These are phyloP conservation scores for Phania funesta DNA, from an alignment of 2,888 invertebrate genomes.

Conservation along the genomic window DNA sequence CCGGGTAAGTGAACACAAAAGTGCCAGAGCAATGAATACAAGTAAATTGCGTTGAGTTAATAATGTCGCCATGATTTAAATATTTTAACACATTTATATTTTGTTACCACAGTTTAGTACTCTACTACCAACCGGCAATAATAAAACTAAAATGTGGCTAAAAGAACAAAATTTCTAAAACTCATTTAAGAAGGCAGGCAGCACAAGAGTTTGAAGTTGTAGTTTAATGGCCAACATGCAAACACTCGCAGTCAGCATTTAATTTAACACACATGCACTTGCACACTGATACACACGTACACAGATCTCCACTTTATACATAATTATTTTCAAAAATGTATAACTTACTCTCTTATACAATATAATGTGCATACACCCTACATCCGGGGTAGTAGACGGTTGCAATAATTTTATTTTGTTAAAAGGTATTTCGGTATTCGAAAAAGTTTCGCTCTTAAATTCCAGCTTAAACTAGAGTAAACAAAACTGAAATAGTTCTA, in stretches of 20 bases:
- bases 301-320: background rate
- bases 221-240: constrained; percentile 52
- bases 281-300: background rate
- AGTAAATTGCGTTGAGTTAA: background rate
- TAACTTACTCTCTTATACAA: too few species aligned
- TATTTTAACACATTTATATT: background rate
- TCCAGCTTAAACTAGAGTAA: too few species aligned
- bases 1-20: background rate
- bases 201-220: constrained; percentile 28
- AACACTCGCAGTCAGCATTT: constrained; percentile 42
- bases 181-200: background rate
- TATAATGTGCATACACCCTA: too few species aligned
- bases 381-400: too few species aligned
- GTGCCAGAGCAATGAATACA: background rate
- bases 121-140: constrained; percentile 47
- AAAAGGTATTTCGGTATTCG: too few species aligned
- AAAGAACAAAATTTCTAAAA: constrained; percentile 19
- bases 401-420: too few species aligned
- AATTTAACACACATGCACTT: background rate
- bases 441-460: too few species aligned
- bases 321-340: background rate
- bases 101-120: constrained; percentile 3
- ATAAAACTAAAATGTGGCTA: constrained; percentile 32
- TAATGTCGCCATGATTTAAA: constrained; percentile 34
- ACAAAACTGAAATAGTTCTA: too few species aligned